These are phyloP conservation scores for Jaculus jaculus DNA, from an alignment of 2,113 vertebrate species.

Conservation along the genomic window DNA sequence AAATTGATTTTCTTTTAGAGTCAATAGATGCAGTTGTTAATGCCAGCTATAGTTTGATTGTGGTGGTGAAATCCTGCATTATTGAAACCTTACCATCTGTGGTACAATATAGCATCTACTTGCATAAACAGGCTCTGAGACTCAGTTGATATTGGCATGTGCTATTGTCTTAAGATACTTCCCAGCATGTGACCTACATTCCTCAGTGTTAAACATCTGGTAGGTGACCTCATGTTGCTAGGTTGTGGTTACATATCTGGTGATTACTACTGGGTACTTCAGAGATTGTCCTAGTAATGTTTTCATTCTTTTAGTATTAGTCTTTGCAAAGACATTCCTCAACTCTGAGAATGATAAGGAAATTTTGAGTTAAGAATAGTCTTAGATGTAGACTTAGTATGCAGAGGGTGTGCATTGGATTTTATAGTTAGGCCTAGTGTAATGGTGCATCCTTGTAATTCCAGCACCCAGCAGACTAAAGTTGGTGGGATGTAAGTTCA, in stretches of 20 bases:
- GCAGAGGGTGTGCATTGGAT: background rate
- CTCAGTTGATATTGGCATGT: constrained; percentile 33
- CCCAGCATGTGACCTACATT: constrained; percentile 49
- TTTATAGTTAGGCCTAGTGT: background rate
- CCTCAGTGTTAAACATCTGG: constrained; percentile 36
- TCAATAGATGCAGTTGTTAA: background rate
- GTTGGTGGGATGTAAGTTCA: background rate
- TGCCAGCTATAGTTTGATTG: background rate
- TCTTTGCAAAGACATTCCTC: background rate
- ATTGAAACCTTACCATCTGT: constrained; percentile 12
- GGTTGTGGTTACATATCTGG: background rate
- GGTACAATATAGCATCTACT: background rate
- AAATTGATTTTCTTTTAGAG: background rate
- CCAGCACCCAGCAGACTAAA: background rate
- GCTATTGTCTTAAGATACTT: constrained; percentile 34
- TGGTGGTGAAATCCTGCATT: background rate
- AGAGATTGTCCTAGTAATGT: background rate
- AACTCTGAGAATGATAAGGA: constrained; percentile 14
- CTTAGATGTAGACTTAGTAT: constrained; percentile 24
- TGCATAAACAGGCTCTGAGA: background rate
- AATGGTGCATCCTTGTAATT: background rate
- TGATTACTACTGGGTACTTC: background rate
- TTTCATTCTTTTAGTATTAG: constrained; percentile 21
- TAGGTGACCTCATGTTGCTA: constrained; percentile 45
- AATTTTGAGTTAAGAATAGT: background rate